phyloP scores from a whole-genome alignment of 2,888 invertebrate species.

The Metallyticus violacea region DNA sequence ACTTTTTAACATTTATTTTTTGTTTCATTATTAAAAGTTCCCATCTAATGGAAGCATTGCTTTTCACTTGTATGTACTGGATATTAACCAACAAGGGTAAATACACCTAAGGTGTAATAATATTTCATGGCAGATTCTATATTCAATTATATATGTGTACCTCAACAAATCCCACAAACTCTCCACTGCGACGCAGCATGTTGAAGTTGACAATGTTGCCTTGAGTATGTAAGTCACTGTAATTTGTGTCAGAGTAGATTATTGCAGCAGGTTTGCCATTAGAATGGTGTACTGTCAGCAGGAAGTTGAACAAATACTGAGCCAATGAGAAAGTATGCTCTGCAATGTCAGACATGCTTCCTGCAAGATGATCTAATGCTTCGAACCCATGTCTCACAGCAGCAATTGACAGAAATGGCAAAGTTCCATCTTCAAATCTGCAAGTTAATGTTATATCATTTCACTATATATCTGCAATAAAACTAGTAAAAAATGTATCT shows the following conservation, averaged over 20 bases:
- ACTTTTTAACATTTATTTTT: too few relatives aligned
- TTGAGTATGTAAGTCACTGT: constrained; percentile 61
- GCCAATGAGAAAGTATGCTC: constrained; percentile 74
- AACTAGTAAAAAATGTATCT: too few relatives aligned
- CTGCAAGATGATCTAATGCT: constrained; percentile 62
- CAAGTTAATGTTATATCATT: too few relatives aligned
- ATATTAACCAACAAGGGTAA: too few relatives aligned
- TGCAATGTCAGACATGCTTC: constrained; percentile 60
- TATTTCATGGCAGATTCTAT: too few relatives aligned
- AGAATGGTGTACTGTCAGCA: constrained; percentile 62
- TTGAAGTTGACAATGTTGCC: constrained; percentile 90
- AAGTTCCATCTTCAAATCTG: constrained; percentile 94
- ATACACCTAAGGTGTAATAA: too few relatives aligned
- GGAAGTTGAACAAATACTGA: constrained; percentile 63
- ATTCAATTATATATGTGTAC: too few relatives aligned
- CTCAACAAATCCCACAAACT: constrained; percentile 85
- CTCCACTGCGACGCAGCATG: constrained; percentile 70
- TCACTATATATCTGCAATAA: too few relatives aligned
- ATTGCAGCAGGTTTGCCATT: constrained; percentile 68
- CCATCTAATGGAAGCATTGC: too few relatives aligned
- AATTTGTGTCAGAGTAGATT: constrained; percentile 73
- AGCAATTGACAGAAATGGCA: constrained; percentile 81
- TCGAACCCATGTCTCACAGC: constrained; percentile 81
- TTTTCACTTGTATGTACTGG: too few relatives aligned
- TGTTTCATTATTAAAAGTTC: too few relatives aligned